Conservation (phyloP, 2,797 vertebrate species). For the Sciurus carolinensis region DNA sequence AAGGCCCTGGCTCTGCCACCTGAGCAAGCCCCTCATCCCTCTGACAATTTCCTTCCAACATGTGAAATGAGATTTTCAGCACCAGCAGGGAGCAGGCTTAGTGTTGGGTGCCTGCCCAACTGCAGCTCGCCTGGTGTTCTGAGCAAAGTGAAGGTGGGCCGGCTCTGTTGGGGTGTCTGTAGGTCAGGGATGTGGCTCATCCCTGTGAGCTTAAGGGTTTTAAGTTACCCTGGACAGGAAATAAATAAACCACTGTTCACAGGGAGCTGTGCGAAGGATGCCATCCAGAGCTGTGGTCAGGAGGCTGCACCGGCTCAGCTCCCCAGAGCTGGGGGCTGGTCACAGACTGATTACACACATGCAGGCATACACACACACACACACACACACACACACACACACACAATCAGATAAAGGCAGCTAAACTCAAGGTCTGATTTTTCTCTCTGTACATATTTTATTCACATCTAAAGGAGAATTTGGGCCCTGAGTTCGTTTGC, state of each 20-base stretch:
- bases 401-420: not conserved
- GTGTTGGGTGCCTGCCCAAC: too few species aligned
- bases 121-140: too few species aligned
- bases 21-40: too few species aligned
- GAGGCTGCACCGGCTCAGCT: too few species aligned
- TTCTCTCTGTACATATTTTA: too few species aligned
- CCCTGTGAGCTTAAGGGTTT: too few species aligned
- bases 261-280: rapidly evolving
- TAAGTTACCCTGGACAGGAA: not conserved
- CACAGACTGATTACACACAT: too few species aligned
- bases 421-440: too few species aligned
- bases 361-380: not conserved
- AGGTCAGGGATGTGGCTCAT: too few species aligned
- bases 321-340: not conserved
- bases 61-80: rapidly evolving
- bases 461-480: not conserved
- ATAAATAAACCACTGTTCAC: rapidly evolving
- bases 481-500: not conserved
- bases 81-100: not conserved
- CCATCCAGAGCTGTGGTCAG: rapidly evolving
- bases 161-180: not conserved
- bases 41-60: not conserved
- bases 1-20: not conserved
- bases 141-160: rapidly evolving
- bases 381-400: too few species aligned